A percentile compares a stretch with the other conserved stretches of the same genome.
Evolutionary conservation across 23 tunicate genomes (phyloP).

Genomic region (Botrylloides violaceus): DNA sequence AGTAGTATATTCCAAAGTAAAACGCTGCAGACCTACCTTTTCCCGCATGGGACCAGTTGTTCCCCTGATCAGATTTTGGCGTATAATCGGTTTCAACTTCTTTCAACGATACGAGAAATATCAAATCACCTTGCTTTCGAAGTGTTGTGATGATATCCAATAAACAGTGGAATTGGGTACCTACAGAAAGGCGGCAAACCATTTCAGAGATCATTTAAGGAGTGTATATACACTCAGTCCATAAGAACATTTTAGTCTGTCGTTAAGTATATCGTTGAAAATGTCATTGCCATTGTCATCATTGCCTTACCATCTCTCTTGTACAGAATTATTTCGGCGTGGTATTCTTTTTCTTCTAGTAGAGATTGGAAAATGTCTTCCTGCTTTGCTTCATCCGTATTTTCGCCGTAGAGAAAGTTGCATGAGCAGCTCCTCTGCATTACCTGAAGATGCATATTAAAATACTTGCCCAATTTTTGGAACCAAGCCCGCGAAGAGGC

Average conservation of each 20-base stretch:
- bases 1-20: no score
- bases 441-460: no score
- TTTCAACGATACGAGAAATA: constrained; percentile 50
- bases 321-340: constrained; percentile 32
- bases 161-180: constrained; percentile 26
- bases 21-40: no score
- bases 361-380: constrained; percentile 21
- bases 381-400: constrained; percentile 10
- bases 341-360: constrained; percentile 12
- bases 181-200: constrained; percentile 10
- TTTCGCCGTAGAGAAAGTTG: constrained; percentile 34
- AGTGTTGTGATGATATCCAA: constrained; percentile 50
- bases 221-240: no score
- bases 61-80: no score
- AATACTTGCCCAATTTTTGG: no score
- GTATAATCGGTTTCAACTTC: no score
- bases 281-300: no score
- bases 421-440: constrained; percentile 58
- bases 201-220: background rate
- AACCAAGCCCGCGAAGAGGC: no score
- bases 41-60: no score
- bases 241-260: no score
- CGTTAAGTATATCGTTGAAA: background rate
- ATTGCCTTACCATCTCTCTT: constrained; percentile 43
- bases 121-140: constrained; percentile 1